Base-by-base conservation (phyloP, 1,140 invertebrate species). In the Sitobion miscanthi region DNA sequence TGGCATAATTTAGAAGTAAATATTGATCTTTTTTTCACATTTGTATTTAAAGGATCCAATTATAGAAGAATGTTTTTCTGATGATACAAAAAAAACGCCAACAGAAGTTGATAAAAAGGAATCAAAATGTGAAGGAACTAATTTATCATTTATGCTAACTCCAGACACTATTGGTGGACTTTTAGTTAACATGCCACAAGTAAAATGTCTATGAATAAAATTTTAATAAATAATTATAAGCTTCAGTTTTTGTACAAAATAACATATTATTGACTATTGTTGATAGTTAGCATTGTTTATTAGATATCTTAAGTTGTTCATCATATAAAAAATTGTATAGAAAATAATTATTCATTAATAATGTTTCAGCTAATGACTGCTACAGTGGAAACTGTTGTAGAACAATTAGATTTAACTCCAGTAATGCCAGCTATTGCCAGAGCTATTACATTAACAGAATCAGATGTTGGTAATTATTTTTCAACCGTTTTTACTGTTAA, bases 361-460 rank as follows among this genome's bases (percentile, higher is more conserved):
- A 86, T 89, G 7, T 94, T 93, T 95, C 96, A 98, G 97, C 98
- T 98, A 94, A 98, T 98, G 97, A 98, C 98, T 94, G 98, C 98
- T 9, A 98, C 98, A 89, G 98, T 99, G 94, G 98, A 99, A 96
- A 98, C 98, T 94, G 98, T 98, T 94, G 97, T 98, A 91, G 98
- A 98, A 95, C 97, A 98, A 95, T 95, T 99, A 94, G 97, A 98
- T 95, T 96, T 97, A 94, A 96, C 98, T 94, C 97, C 97, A 38
- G 97, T 97, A 42, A 96, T 97, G 91, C 96, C 97, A 45, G 97
- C 97, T 69, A 97, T 98, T 42, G 97, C 98, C n/a, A 96, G 97
- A 94, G 97, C 98, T 9, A 97, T 98, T 90, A 98, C 98, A 1
- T 95, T 99, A n/a, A 98, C 98, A 1, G 98, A 99, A 95, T 97